phyloP scores from a whole-genome alignment of 2,888 invertebrate species.

The Agrochola macilenta region DNA sequence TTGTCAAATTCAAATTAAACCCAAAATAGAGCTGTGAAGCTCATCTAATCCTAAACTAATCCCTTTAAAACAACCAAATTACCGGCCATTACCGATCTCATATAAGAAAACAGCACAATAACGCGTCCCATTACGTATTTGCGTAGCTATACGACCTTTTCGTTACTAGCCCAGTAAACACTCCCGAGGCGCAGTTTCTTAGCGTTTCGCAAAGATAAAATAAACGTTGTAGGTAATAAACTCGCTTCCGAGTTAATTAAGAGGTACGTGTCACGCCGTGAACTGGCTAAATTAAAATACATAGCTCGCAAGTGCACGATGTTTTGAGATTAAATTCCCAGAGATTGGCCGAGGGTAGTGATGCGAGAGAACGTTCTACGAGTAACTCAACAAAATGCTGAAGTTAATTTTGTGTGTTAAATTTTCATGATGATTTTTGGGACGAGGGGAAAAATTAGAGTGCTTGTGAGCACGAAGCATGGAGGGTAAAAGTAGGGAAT shows the following conservation, averaged over 20 bases:
- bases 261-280: constrained; percentile 70
- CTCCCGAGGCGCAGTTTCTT: constrained; percentile 59
- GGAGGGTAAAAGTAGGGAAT: constrained; percentile 25
- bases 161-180: constrained; percentile 56
- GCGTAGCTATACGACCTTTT: constrained; percentile 43
- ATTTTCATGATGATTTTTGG: constrained; percentile 65
- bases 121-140: constrained; percentile 24
- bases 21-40: not conserved
- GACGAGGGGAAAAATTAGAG: constrained; percentile 45
- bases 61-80: constrained; percentile 19
- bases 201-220: constrained; percentile 67
- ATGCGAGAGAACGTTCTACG: constrained; percentile 58
- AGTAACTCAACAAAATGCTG: constrained; percentile 48
- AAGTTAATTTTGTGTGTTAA: constrained; percentile 62
- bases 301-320: constrained; percentile 67
- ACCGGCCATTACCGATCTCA: constrained; percentile 23
- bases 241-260: constrained; percentile 74
- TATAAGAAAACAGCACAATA: constrained; percentile 26
- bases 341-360: constrained; percentile 63
- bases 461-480: constrained; percentile 29
- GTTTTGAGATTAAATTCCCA: constrained; percentile 68
- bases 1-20: not conserved
- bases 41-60: constrained; percentile 2
- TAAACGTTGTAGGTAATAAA: constrained; percentile 73
- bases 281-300: constrained; percentile 74